Percentiles rank a stretch among this genome's conserved stretches.
These are phyloP conservation scores for Pholis gunnellus DNA, from an alignment of 2,113 vertebrate species.

Conservation along the genomic window DNA sequence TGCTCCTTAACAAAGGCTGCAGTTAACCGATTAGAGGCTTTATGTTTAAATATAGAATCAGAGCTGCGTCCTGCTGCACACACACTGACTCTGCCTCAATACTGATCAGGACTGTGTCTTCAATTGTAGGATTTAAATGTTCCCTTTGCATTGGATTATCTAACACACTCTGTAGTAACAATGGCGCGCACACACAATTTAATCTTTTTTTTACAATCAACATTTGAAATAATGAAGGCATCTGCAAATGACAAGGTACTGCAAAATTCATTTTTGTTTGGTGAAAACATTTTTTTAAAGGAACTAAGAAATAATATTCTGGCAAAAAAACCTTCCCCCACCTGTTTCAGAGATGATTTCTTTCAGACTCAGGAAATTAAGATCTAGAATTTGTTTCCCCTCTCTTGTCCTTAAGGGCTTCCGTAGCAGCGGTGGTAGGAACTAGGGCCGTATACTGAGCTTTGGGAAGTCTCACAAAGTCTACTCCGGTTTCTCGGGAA, in stretches of 20 bases:
- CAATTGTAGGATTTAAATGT: not conserved
- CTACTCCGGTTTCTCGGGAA: too few species aligned
- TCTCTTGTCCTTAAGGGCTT: not conserved
- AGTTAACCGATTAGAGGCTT: conserved; percentile 73
- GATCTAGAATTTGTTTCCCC: not conserved
- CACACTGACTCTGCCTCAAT: not conserved
- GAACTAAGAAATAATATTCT: too few species aligned
- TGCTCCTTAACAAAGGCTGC: conserved; percentile 43
- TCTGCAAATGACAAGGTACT: too few species aligned
- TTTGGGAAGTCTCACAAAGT: too few species aligned
- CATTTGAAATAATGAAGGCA: too few species aligned
- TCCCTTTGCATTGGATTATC: not conserved
- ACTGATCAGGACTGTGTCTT: not conserved
- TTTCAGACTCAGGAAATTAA: not conserved
- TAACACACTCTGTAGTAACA: not conserved
- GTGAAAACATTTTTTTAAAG: too few species aligned
- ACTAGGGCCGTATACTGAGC: not conserved
- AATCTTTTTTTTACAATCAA: too few species aligned
- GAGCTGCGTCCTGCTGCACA: not conserved
- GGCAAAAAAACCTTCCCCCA: too few species aligned
- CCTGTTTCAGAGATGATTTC: too few species aligned
- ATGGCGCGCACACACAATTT: too few species aligned
- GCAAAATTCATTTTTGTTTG: too few species aligned
- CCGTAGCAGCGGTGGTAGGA: not conserved
- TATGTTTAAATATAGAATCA: conserved; percentile 67